Evolutionary conservation across 2,888 invertebrate genomes (phyloP).

Genomic region (Stegana nigrithorax): DNA sequence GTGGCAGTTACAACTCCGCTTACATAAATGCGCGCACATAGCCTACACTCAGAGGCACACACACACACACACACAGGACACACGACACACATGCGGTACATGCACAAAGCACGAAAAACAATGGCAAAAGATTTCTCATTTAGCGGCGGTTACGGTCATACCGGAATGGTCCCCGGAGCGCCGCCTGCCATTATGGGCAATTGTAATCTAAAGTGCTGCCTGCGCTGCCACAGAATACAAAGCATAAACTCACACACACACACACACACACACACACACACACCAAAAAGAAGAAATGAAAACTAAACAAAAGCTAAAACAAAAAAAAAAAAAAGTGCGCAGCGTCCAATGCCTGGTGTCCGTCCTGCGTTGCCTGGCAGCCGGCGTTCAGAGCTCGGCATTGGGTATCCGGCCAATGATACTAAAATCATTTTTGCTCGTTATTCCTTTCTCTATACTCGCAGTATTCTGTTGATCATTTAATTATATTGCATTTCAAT

Average conservation of each 20-base stretch:
- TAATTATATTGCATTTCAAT: background rate
- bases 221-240: too few species aligned
- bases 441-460: background rate
- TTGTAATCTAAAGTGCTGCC: background rate
- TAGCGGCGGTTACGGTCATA: background rate
- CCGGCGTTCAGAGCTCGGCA: too few species aligned
- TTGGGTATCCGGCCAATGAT: background rate
- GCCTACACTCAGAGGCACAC: background rate
- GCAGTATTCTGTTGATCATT: background rate
- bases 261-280: too few species aligned
- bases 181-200: background rate
- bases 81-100: background rate
- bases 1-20: background rate
- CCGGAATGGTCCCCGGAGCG: background rate
- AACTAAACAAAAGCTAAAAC: background rate
- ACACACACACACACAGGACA: background rate
- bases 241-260: too few species aligned
- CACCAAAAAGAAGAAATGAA: background rate
- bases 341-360: background rate
- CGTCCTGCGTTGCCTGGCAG: too few species aligned
- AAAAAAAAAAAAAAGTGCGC: background rate
- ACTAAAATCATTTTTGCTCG: background rate
- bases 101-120: background rate
- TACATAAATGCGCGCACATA: background rate
- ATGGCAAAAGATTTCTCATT: background rate